Evolutionary conservation across 2,888 invertebrate species (phyloP), one percentile per base, ranked within the genome.

Genomic region (Noctua fimbriata): DNA sequence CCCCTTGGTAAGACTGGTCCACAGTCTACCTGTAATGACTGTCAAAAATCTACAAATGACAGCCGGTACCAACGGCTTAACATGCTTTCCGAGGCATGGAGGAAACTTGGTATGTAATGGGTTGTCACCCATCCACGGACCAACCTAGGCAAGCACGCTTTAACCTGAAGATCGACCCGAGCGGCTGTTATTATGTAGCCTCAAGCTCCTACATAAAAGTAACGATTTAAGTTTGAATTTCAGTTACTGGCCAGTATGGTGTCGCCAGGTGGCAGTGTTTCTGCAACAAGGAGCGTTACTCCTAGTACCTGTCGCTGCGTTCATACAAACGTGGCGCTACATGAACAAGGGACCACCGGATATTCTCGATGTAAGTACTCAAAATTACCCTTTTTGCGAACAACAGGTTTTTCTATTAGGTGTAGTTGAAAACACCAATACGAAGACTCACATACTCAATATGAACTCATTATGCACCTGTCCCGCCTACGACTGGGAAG

Each of bases 321-420:
- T 98, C 88, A 97, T 98, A 75, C 98, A 98, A 87, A 97, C 97
- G 0, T 97, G 97, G 95, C 95, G 97, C 2, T 99, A 99, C 94
- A 96, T 99, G 89, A 98, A 98, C 88, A 98, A 97, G 85, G 99
- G 98, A 55, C 98, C 98, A n/a, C 97, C 98, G 0, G 99, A 99
- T 94, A 98, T 99, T 91, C 97, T 99, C 78, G 99, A 99, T 93
- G 99, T 99, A 95, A 97, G 98, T 84, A 24, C 24, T 70, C 0
- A 28, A 49, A 14, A 70, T 55, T 71, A 16, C 28, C 10, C 55
- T 16, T n/a, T 0, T 41, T 41, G 14, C 14, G 7, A 66, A 41
- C 12, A 65, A 36, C 0, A 65, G 1, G 12, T 10, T 66, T 14
- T 12, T 24, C 66, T 41, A 12, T 66, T 41, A 24, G 14, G 2